These are phyloP conservation scores for Diphyllodes magnificus DNA, from an alignment of 2,113 vertebrate species.

Conservation along the genomic window DNA sequence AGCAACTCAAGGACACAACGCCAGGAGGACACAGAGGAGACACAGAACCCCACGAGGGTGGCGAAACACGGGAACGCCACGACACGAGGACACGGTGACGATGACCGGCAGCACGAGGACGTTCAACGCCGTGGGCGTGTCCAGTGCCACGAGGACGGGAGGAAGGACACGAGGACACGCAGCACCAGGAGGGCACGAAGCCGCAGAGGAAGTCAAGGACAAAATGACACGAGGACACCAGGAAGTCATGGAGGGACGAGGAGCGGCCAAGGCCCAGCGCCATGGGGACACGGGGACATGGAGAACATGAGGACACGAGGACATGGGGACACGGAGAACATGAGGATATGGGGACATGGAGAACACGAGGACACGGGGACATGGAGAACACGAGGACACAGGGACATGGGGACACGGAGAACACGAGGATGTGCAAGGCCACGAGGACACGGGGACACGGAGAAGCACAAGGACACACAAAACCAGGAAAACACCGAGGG, in stretches of 20 bases:
- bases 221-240: neutral
- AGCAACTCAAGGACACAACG: neutral
- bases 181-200: neutral
- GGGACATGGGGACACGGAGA: neutral
- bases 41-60: neutral
- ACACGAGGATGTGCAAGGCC: neutral
- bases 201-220: neutral
- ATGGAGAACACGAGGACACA: neutral
- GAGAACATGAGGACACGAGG: neutral
- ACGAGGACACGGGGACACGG: neutral
- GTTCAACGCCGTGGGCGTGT: fast-evolving
- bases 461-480: neutral
- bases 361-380: neutral
- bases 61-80: fast-evolving
- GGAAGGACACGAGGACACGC: neutral
- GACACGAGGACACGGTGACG: neutral
- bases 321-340: neutral
- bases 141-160: neutral
- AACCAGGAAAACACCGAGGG: neutral
- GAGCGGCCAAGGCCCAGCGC: neutral
- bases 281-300: neutral
- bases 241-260: neutral
- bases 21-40: neutral
- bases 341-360: neutral
- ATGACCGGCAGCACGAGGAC: neutral